A percentile compares a stretch with the other conserved stretches of the same genome.
Conservation (phyloP, 2,888 invertebrate genomes). For the Chaetoderma sp. region DNA sequence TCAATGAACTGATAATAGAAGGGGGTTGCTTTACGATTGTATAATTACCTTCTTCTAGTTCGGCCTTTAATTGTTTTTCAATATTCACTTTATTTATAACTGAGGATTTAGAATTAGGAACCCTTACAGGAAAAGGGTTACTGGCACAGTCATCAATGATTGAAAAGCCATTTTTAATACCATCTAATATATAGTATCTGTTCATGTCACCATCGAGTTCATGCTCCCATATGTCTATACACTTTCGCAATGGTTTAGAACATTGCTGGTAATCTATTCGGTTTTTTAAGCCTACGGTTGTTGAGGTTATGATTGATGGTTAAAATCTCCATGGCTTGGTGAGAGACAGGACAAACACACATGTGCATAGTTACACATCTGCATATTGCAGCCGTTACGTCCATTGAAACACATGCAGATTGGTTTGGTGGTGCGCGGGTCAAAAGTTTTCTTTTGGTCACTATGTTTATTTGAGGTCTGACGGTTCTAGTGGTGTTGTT, state of each 20-base stretch:
- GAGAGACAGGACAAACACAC: background rate
- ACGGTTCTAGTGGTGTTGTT: background rate
- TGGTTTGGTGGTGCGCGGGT: no score
- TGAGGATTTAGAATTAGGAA: background rate
- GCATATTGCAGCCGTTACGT: background rate
- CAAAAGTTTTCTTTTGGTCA: no score
- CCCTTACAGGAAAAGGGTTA: background rate
- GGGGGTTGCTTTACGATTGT: background rate
- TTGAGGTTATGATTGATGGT: background rate
- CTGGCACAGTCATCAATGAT: background rate
- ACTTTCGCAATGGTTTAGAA: background rate
- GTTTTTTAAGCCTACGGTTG: background rate
- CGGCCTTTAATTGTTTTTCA: background rate
- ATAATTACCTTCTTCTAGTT: background rate
- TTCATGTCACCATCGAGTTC: background rate
- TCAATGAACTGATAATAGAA: background rate
- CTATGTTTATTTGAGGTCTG: no score
- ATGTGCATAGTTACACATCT: background rate
- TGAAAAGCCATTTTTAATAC: background rate
- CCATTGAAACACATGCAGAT: no score
- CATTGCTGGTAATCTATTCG: background rate
- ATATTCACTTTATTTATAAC: background rate
- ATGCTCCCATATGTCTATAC: background rate
- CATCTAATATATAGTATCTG: background rate
- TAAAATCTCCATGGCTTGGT: background rate